Conservation (phyloP, 2,797 vertebrate species). For the Sparidentex hasta region DNA sequence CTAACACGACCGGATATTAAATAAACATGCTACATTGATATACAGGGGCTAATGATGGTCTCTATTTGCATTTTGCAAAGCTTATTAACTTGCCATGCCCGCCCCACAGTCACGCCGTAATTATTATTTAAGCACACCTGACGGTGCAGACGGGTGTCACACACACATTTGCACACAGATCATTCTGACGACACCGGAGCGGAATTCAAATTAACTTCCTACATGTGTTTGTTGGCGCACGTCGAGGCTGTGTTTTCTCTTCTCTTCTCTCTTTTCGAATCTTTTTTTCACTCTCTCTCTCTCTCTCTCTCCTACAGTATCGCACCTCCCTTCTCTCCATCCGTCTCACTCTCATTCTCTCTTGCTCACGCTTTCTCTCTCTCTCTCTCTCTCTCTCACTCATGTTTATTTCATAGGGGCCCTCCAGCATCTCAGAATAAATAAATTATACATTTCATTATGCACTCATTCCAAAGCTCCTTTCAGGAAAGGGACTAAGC, state of each 20-base stretch:
- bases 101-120: neutral
- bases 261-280: neutral
- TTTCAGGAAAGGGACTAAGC: conserved; percentile 77
- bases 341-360: conserved; percentile 36
- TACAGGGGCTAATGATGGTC: neutral
- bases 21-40: neutral
- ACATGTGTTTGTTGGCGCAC: conserved; percentile 29
- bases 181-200: conserved; percentile 7
- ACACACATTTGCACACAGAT: conserved; percentile 7
- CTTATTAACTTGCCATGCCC: neutral
- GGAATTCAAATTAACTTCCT: conserved; percentile 28
- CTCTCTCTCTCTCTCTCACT: conserved; percentile 38
- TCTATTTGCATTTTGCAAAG: conserved; percentile 28
- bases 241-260: conserved; percentile 24
- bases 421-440: conserved; percentile 80
- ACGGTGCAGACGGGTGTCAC: conserved; percentile 6
- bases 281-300: neutral
- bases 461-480: conserved; percentile 76
- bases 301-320: conserved; percentile 31
- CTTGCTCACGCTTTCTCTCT: neutral
- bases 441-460: conserved; percentile 87
- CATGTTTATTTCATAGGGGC: conserved; percentile 83
- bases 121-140: conserved; percentile 11
- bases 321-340: conserved; percentile 24
- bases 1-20: neutral